phyloP scores from a whole-genome alignment of 2,113 vertebrate species.

The Hiodon alosoides region DNA sequence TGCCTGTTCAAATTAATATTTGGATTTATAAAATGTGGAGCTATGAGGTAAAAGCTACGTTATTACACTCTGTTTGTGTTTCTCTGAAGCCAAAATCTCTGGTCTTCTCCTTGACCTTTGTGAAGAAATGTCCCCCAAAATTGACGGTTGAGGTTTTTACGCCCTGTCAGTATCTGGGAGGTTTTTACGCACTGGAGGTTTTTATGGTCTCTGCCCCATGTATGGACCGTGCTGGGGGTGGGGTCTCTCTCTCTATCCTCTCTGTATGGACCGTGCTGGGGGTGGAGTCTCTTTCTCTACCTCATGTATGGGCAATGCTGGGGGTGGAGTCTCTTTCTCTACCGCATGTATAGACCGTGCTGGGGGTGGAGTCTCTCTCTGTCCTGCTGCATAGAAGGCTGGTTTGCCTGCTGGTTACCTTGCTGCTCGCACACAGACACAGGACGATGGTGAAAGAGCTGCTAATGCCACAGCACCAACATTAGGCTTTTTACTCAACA shows the following conservation, averaged over 20 bases:
- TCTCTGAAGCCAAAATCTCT: background rate
- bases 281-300: background rate
- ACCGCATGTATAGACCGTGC: too few species aligned
- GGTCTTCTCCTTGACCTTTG: background rate
- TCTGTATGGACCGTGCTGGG: background rate
- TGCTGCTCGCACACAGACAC: background rate
- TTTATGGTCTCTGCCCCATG: background rate
- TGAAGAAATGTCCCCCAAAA: background rate
- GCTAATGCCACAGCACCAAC: too few species aligned
- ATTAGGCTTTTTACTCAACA: too few species aligned
- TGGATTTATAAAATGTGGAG: background rate
- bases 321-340: background rate
- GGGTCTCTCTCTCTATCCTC: background rate
- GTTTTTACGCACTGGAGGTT: too few species aligned
- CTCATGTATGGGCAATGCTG: background rate
- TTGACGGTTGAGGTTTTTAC: background rate
- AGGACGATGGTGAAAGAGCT: background rate
- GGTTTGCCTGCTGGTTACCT: conserved; percentile 12
- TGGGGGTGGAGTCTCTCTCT: background rate
- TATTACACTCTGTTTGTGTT: background rate
- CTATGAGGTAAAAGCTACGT: background rate
- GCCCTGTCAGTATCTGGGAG: background rate
- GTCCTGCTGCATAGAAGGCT: background rate
- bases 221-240: too few species aligned
- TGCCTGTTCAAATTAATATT: too few species aligned